phyloP scores from a whole-genome alignment of 2,113 vertebrate genomes.

The Arvicanthis niloticus region DNA sequence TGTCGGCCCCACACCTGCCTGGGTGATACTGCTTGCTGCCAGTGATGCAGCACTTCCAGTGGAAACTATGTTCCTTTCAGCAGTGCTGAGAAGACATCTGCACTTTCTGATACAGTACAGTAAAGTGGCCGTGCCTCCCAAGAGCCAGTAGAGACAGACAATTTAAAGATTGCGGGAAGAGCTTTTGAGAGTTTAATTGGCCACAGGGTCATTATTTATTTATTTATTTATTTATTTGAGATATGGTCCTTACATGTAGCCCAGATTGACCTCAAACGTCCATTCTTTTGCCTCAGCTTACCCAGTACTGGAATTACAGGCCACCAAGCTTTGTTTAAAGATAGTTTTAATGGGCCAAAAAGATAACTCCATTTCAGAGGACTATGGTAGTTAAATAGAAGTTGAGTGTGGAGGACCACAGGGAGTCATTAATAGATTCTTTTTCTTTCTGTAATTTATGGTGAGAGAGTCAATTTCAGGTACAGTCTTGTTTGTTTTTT shows the following conservation, averaged over 20 bases:
- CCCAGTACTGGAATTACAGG: neutral
- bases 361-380: conserved; percentile 8
- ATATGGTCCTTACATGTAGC: neutral
- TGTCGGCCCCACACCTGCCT: neutral
- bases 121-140: neutral
- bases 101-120: conserved; percentile 44
- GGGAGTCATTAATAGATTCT: conserved; percentile 22
- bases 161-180: neutral
- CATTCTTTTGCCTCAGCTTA: neutral
- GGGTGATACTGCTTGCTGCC: neutral
- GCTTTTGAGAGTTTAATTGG: neutral
- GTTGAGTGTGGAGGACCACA: neutral
- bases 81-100: neutral
- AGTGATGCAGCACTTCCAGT: conserved; percentile 25
- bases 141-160: neutral
- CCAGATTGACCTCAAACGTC: neutral
- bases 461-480: conserved; percentile 29
- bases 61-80: conserved; percentile 40
- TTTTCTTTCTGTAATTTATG: neutral
- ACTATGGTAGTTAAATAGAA: neutral
- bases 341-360: neutral
- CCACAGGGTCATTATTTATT: neutral
- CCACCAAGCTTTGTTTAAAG: neutral
- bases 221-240: conserved; percentile 1
- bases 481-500: neutral